These are phyloP conservation scores for Enteromius mattozi DNA, from an alignment of 2,797 vertebrate genomes.

Conservation along the genomic window DNA sequence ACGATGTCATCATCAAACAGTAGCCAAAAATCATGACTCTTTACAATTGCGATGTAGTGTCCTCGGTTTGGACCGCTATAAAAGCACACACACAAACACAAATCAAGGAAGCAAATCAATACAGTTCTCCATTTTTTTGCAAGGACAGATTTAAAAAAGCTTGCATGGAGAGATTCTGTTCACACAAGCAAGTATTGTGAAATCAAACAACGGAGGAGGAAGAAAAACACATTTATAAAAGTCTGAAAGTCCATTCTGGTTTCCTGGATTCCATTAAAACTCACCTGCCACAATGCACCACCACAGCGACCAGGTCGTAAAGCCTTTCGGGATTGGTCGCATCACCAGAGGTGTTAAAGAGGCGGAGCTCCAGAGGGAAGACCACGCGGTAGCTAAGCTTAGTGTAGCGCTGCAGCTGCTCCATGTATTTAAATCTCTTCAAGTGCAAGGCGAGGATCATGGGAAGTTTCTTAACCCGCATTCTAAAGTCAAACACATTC, in stretches of 20 bases:
- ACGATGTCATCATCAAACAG: slow-evolving; percentile 90
- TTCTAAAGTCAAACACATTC: slow-evolving; percentile 46
- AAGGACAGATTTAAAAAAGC: neutral
- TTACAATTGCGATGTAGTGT: slow-evolving; percentile 90
- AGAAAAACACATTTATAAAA: neutral
- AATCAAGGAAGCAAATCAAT: slow-evolving; percentile 1
- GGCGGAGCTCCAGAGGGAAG: slow-evolving; percentile 87
- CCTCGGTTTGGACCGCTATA: slow-evolving; percentile 86
- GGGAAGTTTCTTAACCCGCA: slow-evolving; percentile 85
- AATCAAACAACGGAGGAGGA: neutral
- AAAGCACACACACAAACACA: neutral
- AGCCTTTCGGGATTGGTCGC: slow-evolving; percentile 88
- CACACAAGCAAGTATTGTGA: neutral
- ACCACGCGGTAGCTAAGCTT: slow-evolving; percentile 89
- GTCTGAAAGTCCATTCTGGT: neutral
- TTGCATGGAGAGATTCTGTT: neutral
- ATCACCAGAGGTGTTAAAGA: slow-evolving; percentile 89
- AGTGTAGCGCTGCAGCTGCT: slow-evolving; percentile 89
- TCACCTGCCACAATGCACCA: slow-evolving; percentile 89
- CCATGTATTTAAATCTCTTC: slow-evolving; percentile 92
- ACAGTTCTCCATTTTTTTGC: neutral
- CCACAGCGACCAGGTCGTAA: slow-evolving; percentile 88
- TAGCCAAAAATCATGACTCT: slow-evolving; percentile 91
- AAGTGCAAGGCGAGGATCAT: slow-evolving; percentile 91
- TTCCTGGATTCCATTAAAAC: slow-evolving; percentile 9